Base-by-base conservation (phyloP, 2,113 vertebrate genomes). In the Pungitius pungitius region DNA sequence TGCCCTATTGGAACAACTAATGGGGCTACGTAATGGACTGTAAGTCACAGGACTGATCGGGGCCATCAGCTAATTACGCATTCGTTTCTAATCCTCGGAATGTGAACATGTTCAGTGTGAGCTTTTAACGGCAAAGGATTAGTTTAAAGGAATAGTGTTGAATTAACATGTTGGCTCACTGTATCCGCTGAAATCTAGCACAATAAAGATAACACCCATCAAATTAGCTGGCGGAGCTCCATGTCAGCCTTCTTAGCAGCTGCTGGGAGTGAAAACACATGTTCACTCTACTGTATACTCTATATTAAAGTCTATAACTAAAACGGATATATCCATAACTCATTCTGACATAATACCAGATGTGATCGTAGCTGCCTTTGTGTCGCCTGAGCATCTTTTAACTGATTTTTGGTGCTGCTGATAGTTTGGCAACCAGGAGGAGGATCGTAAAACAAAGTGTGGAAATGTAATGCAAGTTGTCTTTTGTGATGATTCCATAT, bases 141-240 rank as follows among this genome's bases (percentile, higher is more conserved):
- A 30, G 42, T 49, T 70, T 40, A 24, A 58, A 39, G 42, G 3
- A 65, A 42, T 13, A 51, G n/a, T 22, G 9, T 35, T 1, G 27
- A 47, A 61, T 73, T 55, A 39, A 27, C 73, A 47, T 39, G 9
- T 47, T 59, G 65, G 6, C 57, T 37, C 30, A 43, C 37, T 22
- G 45, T 40, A 35, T 67, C 49, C 51, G 43, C 43, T 58, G 20
- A 56, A 51, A 60, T n/a, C 35, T 45, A 60, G 39, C 26, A 69
- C 40, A 63, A 61, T 30, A 45, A 61, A 61, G 30, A 30, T 63
- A 70, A 75, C 65, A 63, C 6, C 59, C 64, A 52, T 57, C 52
- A 77, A 77, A 77, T 82, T 52, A 57, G 61, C 56, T 83, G 75
- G 81, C 71, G 9, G 13, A 22, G 60, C 27, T 80, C 49, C 84